phyloP scores from a whole-genome alignment of 2,797 vertebrate species.

The Paedocypris micromegethes region DNA sequence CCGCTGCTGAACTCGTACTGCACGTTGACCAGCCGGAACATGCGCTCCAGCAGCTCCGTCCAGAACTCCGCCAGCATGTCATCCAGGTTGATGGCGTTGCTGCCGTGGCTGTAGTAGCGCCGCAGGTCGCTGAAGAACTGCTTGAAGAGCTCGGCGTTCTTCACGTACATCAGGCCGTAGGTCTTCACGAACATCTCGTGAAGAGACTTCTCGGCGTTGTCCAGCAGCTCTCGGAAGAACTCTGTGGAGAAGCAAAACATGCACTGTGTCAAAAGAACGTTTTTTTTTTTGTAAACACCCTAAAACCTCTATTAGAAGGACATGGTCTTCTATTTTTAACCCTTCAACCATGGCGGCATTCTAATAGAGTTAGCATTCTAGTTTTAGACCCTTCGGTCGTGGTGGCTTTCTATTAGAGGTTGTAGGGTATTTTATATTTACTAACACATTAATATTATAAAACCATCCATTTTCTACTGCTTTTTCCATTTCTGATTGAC shows the following conservation, averaged over 20 bases:
- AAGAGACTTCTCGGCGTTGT: constrained; percentile 85
- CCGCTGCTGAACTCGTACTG: constrained; percentile 89
- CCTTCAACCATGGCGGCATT: too few species aligned
- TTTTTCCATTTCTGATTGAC: too few species aligned
- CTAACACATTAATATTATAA: too few species aligned
- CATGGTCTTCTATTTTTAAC: too few species aligned
- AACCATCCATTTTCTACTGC: too few species aligned
- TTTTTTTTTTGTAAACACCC: too few species aligned
- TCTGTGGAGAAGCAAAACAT: constrained; percentile 61
- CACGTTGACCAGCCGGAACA: constrained; percentile 91
- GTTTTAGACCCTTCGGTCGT: too few species aligned
- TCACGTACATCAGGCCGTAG: constrained; percentile 89
- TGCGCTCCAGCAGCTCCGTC: constrained; percentile 88
- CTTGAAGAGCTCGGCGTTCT: constrained; percentile 93
- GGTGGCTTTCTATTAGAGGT: too few species aligned
- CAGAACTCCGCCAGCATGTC: constrained; percentile 93
- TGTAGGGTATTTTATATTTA: too few species aligned
- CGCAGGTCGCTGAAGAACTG: constrained; percentile 84
- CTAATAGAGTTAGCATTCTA: too few species aligned
- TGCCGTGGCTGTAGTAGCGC: constrained; percentile 78
- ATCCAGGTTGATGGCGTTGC: constrained; percentile 78
- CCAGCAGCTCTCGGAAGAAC: constrained; percentile 91
- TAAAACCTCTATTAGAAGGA: too few species aligned
- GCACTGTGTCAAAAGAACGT: too few species aligned
- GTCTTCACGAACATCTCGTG: constrained; percentile 93